Percentiles rank a stretch among this genome's conserved stretches.
These are phyloP conservation scores for Sinelater perroti DNA, from an alignment of 2,888 invertebrate genomes.

Conservation along the genomic window DNA sequence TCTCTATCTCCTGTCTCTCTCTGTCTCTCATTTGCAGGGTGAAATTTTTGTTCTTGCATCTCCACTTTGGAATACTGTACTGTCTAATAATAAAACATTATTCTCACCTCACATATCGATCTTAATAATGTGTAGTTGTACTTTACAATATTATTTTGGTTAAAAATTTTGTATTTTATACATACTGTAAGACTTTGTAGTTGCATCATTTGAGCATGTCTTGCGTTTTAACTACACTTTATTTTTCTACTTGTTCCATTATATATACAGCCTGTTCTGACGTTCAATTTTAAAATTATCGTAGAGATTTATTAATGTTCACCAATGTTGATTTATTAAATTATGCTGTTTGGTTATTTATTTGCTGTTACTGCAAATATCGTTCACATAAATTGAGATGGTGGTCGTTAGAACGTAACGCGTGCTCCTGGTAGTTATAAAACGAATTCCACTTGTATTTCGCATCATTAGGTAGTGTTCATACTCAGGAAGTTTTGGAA, in stretches of 20 bases:
- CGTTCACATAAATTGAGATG: not conserved
- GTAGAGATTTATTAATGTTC: too few relatives aligned
- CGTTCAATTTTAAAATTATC: too few relatives aligned
- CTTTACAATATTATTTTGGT: constrained; percentile 36
- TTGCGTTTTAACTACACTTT: constrained; percentile 20
- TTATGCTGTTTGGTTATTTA: too few relatives aligned
- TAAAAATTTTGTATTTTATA: constrained; percentile 37
- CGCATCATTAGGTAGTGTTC: constrained; percentile 43
- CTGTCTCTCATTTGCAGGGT: constrained; percentile 35
- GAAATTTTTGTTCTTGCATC: constrained; percentile 43
- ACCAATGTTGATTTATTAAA: too few relatives aligned
- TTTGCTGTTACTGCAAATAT: too few relatives aligned
- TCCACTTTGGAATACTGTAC: constrained; percentile 37
- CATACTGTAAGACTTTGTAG: constrained; percentile 34
- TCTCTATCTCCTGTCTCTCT: constrained; percentile 42
- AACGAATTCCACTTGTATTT: constrained; percentile 42
- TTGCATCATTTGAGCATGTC: constrained; percentile 30
- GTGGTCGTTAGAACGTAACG: not conserved
- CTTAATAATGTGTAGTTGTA: constrained; percentile 43
- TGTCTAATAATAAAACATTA: constrained; percentile 42
- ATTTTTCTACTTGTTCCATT: not conserved
- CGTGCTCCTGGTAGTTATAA: not conserved
- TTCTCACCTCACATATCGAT: constrained; percentile 47
- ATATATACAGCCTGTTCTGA: too few relatives aligned
- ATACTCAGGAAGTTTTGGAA: constrained; percentile 55